These are phyloP conservation scores for Bombus confusus DNA, from an alignment of 1,140 invertebrate genomes.

Conservation along the genomic window DNA sequence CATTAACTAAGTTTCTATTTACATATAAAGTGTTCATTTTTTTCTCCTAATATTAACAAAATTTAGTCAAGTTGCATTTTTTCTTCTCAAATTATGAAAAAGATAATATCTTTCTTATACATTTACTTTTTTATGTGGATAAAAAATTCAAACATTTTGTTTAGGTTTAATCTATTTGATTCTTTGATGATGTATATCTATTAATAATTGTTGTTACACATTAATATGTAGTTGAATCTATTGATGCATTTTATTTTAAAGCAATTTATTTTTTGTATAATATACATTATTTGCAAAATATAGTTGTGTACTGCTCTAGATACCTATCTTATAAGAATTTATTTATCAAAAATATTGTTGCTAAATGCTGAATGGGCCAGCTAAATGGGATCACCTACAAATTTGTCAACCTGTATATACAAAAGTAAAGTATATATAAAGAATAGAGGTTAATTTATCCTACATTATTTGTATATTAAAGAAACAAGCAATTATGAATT, in stretches of 20 bases:
- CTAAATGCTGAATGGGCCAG: too few relatives aligned
- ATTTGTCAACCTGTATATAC: too few relatives aligned
- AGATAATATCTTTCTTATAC: not conserved
- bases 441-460: too few relatives aligned
- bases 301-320: not conserved
- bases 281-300: constrained; percentile 2
- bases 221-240: not conserved
- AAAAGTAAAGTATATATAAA: too few relatives aligned
- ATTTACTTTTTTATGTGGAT: not conserved
- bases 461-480: too few relatives aligned
- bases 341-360: too few relatives aligned
- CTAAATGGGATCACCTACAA: too few relatives aligned
- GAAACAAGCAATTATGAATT: too few relatives aligned
- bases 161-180: not conserved
- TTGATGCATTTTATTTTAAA: constrained; percentile 14
- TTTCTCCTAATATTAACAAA: not conserved
- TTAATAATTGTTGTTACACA: not conserved
- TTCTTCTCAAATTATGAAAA: not conserved
- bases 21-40: constrained; percentile 11
- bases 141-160: not conserved
- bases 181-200: not conserved
- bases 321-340: not conserved
- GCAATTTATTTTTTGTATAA: constrained; percentile 18
- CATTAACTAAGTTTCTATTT: not conserved
- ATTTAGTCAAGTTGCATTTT: not conserved